These are phyloP conservation scores for Dromas ardeola DNA, from an alignment of 2,113 vertebrate genomes.

Conservation along the genomic window DNA sequence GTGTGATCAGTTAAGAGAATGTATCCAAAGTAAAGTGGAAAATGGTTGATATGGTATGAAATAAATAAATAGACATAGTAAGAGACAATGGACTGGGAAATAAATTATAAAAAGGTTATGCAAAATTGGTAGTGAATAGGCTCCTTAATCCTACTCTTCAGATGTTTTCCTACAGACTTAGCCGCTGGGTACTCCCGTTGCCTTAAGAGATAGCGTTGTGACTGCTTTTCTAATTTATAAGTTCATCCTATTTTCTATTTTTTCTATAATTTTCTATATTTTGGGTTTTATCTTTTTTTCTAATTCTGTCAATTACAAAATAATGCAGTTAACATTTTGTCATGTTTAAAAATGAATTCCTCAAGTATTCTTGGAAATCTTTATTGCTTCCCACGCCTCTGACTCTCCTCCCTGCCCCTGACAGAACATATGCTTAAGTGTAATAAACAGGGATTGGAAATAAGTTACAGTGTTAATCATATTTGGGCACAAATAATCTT, in stretches of 20 bases:
- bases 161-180: neutral
- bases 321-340: neutral
- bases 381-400: neutral
- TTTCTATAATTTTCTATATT: no score
- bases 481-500: neutral
- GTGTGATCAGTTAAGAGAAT: neutral
- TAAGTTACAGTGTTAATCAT: neutral
- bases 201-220: neutral
- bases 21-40: neutral
- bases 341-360: neutral
- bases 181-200: fast-evolving
- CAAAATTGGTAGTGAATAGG: neutral
- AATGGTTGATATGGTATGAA: neutral
- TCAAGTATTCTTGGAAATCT: neutral
- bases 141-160: neutral
- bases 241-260: neutral
- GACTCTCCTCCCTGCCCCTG: neutral
- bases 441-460: neutral
- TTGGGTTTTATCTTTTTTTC: neutral
- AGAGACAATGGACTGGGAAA: neutral
- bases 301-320: neutral
- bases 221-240: neutral
- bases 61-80: neutral
- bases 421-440: neutral
- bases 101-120: neutral